Evolutionary conservation across 2,113 vertebrate genomes (phyloP).

Genomic region (Mesocricetus auratus): DNA sequence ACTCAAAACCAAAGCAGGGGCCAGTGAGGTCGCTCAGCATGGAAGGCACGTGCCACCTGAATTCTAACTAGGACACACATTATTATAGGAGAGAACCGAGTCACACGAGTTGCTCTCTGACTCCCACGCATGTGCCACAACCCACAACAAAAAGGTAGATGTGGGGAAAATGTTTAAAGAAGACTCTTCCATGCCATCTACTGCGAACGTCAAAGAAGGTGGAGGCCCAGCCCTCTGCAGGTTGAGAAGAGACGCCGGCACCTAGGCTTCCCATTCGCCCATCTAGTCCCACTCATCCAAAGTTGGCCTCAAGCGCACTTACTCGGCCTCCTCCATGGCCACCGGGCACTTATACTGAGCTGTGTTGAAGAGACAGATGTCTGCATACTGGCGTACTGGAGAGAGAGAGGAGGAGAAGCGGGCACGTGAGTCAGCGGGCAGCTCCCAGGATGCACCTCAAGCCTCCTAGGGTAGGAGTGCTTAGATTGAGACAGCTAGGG

Average conservation of each 20-base stretch:
- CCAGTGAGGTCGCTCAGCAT: not conserved
- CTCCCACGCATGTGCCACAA: not conserved
- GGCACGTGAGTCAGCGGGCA: not conserved
- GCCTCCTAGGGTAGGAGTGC: not conserved
- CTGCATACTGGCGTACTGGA: slow-evolving; percentile 96
- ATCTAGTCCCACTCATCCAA: not conserved
- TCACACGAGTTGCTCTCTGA: not conserved
- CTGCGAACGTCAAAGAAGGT: not conserved
- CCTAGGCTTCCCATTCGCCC: not conserved
- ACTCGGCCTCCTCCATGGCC: slow-evolving; percentile 96
- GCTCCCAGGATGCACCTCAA: not conserved
- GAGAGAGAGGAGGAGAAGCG: not conserved
- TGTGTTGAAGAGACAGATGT: slow-evolving; percentile 99
- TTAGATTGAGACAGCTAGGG: not conserved
- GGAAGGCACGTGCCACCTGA: not conserved
- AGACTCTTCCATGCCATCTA: not conserved
- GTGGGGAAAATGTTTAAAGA: not conserved
- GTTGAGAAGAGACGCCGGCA: not conserved
- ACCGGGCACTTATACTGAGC: slow-evolving; percentile 99
- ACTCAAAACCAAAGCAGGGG: not conserved
- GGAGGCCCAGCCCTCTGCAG: not conserved
- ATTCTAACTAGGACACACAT: not conserved
- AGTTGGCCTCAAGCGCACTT: slow-evolving; percentile 79
- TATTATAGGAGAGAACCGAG: not conserved
- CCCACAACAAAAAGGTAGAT: not conserved